Conservation (phyloP, 2,797 vertebrate genomes). For the Halcyon leucocephala region DNA sequence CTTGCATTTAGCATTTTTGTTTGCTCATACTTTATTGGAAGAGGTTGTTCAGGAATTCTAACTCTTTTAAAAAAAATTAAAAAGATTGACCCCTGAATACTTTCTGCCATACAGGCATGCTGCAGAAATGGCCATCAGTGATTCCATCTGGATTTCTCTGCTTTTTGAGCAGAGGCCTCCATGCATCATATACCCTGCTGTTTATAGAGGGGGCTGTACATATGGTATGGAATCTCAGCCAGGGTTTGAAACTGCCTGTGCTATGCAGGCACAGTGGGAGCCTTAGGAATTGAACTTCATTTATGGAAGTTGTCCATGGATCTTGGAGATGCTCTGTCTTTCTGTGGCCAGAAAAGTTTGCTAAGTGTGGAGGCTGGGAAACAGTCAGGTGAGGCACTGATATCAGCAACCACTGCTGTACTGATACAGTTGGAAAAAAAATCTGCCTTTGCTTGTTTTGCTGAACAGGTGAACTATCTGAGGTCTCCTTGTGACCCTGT, state of each 20-base stretch:
- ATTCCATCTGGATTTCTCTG: conserved; percentile 51
- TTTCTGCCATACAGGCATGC: not conserved
- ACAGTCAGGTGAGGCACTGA: not conserved
- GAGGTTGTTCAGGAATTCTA: not conserved
- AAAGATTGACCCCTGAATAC: not conserved
- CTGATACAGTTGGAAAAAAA: not conserved
- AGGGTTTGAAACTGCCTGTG: conserved; percentile 18
- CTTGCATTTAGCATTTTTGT: not conserved
- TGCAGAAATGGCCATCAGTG: conserved; percentile 25
- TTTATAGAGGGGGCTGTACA: conserved; percentile 36
- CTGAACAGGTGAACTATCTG: not conserved
- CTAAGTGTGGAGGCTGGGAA: not conserved
- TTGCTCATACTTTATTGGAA: not conserved
- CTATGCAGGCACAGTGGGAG: conserved; percentile 1
- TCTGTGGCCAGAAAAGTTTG: conserved; percentile 9
- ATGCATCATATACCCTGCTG: conserved; percentile 35
- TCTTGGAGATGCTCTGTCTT: conserved; percentile 31
- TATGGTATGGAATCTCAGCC: conserved; percentile 54
- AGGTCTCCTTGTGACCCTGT: not conserved
- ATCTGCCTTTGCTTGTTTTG: not conserved
- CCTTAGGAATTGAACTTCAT: not conserved
- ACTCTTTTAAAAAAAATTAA: not conserved
- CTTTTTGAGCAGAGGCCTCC: conserved; percentile 23
- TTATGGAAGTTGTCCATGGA: conserved; percentile 19
- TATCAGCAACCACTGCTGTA: not conserved